A percentile compares a stretch with the other conserved stretches of the same genome.
Conservation (phyloP, 2,888 invertebrate species). For the Conomelus anceps region DNA sequence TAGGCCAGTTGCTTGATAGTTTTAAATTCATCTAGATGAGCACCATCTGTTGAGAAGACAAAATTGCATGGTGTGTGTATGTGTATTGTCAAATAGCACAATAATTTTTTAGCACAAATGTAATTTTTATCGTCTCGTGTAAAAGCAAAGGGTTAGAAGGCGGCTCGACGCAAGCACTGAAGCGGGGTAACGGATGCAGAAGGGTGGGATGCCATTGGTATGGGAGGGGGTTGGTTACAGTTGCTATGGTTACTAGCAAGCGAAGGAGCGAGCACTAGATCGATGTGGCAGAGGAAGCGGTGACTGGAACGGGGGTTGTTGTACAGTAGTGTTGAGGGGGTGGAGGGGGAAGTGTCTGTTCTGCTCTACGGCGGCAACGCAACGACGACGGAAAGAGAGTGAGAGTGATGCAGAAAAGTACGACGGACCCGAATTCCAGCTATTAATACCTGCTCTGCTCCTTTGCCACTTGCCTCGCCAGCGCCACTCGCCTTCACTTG, state of each 20-base stretch:
- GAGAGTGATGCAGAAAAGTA: constrained; percentile 8
- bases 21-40: background rate
- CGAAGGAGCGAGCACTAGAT: constrained; percentile 7
- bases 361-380: background rate
- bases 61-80: background rate
- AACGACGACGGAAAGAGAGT: constrained; percentile 10
- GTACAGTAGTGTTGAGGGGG: background rate
- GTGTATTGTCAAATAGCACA: background rate
- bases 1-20: background rate
- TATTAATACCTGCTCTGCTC: constrained; percentile 1
- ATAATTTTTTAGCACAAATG: background rate
- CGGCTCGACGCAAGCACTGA: no score
- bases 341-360: background rate
- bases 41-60: background rate
- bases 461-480: background rate
- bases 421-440: constrained; percentile 2
- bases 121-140: background rate
- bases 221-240: background rate
- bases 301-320: background rate
- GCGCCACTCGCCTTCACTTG: background rate
- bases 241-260: constrained; percentile 7
- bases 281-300: constrained; percentile 5
- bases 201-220: constrained; percentile 8
- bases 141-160: background rate
- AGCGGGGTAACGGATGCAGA: no score